These are phyloP conservation scores for Oeneis ivallda DNA, from an alignment of 2,888 invertebrate species.

Conservation along the genomic window DNA sequence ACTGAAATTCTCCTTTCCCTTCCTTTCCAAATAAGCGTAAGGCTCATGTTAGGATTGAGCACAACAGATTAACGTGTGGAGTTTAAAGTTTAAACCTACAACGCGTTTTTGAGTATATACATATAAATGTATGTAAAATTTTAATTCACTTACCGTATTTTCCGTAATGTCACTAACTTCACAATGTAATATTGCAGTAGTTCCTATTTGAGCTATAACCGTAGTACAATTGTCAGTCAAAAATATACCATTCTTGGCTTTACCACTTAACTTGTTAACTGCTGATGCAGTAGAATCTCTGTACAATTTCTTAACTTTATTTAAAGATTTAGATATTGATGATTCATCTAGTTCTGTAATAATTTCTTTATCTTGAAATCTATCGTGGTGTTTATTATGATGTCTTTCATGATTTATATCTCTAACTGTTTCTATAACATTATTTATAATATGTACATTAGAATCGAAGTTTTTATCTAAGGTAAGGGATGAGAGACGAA, in stretches of 20 bases:
- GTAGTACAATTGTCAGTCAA: constrained; percentile 83
- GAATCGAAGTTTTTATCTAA: constrained; percentile 63
- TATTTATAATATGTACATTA: constrained; percentile 69
- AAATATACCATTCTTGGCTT: constrained; percentile 75
- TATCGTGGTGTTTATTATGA: constrained; percentile 56
- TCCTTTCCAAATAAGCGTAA: no score
- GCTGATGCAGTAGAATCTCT: constrained; percentile 70
- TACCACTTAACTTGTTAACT: constrained; percentile 72
- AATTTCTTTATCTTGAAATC: constrained; percentile 61
- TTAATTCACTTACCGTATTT: constrained; percentile 78
- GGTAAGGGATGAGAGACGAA: constrained; percentile 59
- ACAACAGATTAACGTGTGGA: no score
- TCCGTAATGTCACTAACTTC: constrained; percentile 84
- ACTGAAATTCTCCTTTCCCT: no score
- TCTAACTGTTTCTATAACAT: constrained; percentile 57
- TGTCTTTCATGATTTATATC: constrained; percentile 57
- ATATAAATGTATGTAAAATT: neutral
- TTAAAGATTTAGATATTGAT: constrained; percentile 60
- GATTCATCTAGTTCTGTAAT: constrained; percentile 60
- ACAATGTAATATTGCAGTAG: constrained; percentile 83
- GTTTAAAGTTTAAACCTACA: no score
- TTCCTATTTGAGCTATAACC: constrained; percentile 84
- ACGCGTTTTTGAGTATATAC: no score
- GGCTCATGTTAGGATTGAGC: no score
- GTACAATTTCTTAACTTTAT: constrained; percentile 78